phyloP scores from a whole-genome alignment of 2,797 vertebrate genomes.

The Neosilurus hyrtlii region DNA sequence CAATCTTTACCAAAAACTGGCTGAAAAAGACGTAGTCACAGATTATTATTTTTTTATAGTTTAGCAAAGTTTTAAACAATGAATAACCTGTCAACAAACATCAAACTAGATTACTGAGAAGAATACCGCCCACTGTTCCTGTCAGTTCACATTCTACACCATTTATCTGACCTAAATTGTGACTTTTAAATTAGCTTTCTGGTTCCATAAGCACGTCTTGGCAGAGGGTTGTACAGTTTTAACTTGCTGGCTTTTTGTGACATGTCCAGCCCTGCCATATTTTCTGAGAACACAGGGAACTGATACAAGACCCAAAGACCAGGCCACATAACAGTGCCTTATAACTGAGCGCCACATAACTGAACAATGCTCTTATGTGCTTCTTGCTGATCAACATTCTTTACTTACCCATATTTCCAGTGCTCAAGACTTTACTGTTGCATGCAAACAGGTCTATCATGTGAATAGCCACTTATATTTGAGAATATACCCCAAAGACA shows the following conservation, averaged over 20 bases:
- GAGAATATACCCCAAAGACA: background rate
- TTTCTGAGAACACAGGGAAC: background rate
- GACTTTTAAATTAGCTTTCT: slow-evolving; percentile 55
- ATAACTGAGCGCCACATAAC: background rate
- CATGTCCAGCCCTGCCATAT: background rate
- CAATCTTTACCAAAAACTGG: background rate
- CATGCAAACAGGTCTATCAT: background rate
- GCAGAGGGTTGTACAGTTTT: slow-evolving; percentile 36
- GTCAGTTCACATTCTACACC: background rate
- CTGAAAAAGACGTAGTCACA: background rate
- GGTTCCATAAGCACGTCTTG: slow-evolving; percentile 35
- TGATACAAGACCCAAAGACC: background rate
- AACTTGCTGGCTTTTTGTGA: slow-evolving; percentile 29
- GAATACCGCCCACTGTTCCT: background rate
- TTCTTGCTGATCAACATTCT: background rate
- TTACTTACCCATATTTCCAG: background rate
- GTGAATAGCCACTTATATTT: background rate
- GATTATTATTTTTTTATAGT: background rate
- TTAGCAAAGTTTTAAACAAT: background rate
- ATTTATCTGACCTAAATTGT: slow-evolving; percentile 42
- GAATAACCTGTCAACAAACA: background rate
- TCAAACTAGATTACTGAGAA: background rate
- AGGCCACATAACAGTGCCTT: background rate
- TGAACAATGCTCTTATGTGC: background rate
- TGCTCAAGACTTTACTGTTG: background rate